Conservation (phyloP, 2,113 vertebrate species). For the Hypanus sabinus region DNA sequence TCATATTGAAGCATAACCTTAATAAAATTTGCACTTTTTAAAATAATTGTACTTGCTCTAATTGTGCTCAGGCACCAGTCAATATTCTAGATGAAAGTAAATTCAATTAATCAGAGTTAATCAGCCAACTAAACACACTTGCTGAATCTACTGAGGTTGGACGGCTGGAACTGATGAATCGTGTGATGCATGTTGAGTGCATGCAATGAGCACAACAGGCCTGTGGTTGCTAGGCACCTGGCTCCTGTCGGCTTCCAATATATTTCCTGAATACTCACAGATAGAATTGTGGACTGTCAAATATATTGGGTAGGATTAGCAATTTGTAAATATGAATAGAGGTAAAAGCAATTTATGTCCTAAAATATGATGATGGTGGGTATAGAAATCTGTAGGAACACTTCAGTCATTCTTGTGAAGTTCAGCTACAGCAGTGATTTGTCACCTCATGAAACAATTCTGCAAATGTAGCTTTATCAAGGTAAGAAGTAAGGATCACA, state of each 20-base stretch:
- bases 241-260: not conserved
- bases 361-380: not conserved
- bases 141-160: not conserved
- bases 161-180: not conserved
- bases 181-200: not conserved
- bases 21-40: not conserved
- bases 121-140: not conserved
- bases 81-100: not conserved
- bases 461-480: not conserved
- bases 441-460: not conserved
- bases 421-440: not conserved
- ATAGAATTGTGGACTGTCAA: not conserved
- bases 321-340: not conserved
- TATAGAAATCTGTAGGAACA: not conserved
- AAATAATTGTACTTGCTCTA: not conserved
- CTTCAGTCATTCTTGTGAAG: not conserved
- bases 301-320: not conserved
- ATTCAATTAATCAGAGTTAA: slow-evolving; percentile 20
- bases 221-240: not conserved
- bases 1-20: not conserved
- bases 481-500: not conserved
- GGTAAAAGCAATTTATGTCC: not conserved
- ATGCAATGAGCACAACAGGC: not conserved
- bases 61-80: not conserved
- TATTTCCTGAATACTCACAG: not conserved